Percentiles rank a stretch among this genome's conserved stretches.
Conservation (phyloP, 2,888 invertebrate species). For the Norana najaformis region DNA sequence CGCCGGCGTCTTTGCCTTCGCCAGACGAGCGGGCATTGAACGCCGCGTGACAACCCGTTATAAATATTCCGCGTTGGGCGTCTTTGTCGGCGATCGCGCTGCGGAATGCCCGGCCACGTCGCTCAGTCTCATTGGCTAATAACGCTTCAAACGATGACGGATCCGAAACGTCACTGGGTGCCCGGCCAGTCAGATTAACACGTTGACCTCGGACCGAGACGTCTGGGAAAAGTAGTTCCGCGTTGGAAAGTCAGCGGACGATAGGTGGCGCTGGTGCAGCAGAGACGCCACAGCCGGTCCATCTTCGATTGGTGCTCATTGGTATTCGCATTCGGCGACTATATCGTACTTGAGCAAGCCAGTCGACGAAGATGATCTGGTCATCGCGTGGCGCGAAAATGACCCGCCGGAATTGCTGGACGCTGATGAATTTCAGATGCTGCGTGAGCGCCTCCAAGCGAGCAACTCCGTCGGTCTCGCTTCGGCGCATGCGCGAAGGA, state of each 20-base stretch:
- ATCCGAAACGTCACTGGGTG: not conserved
- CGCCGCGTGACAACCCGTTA: not conserved
- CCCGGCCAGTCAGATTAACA: constrained; percentile 10
- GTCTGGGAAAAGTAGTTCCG: not conserved
- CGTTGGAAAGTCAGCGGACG: not conserved
- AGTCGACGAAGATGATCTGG: constrained; percentile 5
- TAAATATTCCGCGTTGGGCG: constrained; percentile 16
- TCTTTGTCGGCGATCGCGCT: not conserved
- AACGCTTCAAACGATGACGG: constrained; percentile 22
- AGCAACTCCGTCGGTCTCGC: not conserved
- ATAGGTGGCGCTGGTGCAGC: not conserved
- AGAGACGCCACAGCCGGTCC: not conserved
- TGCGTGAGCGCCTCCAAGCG: not conserved
- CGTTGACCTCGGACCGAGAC: not conserved
- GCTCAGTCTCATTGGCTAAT: constrained; percentile 8
- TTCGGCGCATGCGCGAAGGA: not conserved
- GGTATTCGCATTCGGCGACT: not conserved
- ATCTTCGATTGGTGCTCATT: not conserved
- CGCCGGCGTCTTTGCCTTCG: not conserved
- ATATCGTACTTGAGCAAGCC: not conserved
- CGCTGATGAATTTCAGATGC: not conserved
- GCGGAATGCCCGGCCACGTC: not conserved
- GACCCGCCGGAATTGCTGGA: not conserved
- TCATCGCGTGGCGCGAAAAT: not conserved
- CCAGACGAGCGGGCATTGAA: not conserved